phyloP scores from a whole-genome alignment of 1,140 invertebrate genomes.

The Proales similis region DNA sequence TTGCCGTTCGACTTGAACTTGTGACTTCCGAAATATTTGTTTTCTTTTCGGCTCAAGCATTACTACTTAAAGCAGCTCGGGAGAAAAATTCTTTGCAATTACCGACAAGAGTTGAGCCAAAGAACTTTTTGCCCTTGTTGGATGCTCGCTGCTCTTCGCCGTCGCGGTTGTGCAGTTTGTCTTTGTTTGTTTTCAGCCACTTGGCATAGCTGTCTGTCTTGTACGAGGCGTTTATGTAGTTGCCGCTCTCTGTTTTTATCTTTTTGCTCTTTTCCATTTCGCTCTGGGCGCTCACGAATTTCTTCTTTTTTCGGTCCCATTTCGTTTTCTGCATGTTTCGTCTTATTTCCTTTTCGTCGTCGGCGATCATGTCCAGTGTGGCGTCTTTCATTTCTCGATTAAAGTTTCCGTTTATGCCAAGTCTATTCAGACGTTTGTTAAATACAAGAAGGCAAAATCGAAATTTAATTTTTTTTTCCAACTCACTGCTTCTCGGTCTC shows the following conservation, averaged over 20 bases:
- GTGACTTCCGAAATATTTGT: conserved; percentile 23
- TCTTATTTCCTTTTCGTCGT: conserved; percentile 14
- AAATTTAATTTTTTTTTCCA: neutral
- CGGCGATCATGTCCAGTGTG: conserved; percentile 6
- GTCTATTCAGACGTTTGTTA: neutral
- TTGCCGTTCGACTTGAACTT: no score
- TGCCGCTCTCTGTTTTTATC: conserved; percentile 36
- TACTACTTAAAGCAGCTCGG: no score
- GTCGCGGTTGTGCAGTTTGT: neutral
- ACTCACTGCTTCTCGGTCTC: conserved; percentile 9
- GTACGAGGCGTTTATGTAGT: conserved; percentile 37
- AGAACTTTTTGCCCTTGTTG: conserved; percentile 31
- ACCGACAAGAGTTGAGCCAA: conserved; percentile 14
- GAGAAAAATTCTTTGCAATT: no score
- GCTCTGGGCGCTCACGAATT: conserved; percentile 13
- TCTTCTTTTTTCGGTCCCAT: conserved; percentile 38
- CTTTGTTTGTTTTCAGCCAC: conserved; percentile 36
- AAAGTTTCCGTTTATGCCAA: conserved; percentile 26
- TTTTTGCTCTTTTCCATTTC: conserved; percentile 18
- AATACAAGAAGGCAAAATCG: neutral
- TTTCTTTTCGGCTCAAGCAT: no score
- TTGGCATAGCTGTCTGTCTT: conserved; percentile 23
- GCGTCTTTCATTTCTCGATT: conserved; percentile 16
- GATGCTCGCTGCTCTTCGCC: neutral
- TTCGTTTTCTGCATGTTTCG: conserved; percentile 30